A percentile compares a stretch with the other conserved stretches of the same genome.
Evolutionary conservation across 2,797 vertebrate species (phyloP).

Genomic region (Coilia nasus): DNA sequence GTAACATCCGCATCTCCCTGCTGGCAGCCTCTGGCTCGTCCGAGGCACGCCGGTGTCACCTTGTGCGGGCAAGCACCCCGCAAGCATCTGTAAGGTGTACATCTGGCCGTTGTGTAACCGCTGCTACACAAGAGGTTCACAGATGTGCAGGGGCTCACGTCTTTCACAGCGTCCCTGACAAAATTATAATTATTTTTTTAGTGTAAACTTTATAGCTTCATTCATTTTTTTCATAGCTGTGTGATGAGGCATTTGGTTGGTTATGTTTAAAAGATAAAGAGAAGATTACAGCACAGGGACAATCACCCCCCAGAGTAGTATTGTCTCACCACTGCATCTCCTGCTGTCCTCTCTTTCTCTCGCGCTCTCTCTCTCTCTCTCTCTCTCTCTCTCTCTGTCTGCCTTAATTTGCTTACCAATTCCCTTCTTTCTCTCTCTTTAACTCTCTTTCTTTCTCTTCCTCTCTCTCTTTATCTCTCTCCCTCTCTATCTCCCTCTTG

Average conservation of each 20-base stretch:
- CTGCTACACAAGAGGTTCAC: background rate
- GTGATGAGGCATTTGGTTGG: background rate
- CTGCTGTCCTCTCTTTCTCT: background rate
- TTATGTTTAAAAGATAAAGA: constrained; percentile 6
- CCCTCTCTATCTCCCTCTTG: background rate
- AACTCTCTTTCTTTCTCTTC: background rate
- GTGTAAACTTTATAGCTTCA: background rate
- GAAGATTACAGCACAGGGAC: constrained; percentile 16
- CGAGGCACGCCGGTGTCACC: background rate
- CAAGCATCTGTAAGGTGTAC: background rate
- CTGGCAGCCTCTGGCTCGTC: background rate
- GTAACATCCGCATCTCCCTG: background rate
- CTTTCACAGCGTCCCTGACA: background rate
- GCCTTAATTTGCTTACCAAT: too few relatives aligned
- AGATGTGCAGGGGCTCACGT: background rate
- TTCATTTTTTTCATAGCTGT: background rate
- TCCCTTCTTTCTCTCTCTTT: background rate
- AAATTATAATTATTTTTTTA: background rate
- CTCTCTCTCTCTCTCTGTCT: background rate
- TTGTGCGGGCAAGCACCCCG: background rate
- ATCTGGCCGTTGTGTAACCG: constrained; percentile 35
- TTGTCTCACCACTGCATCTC: background rate
- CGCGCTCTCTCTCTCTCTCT: background rate
- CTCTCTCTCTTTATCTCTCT: background rate
- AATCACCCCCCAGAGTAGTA: constrained; percentile 15